Evolutionary conservation across 2,888 invertebrate species (phyloP), one percentile per base, ranked within the genome.

Genomic region (Drosophila percnosoma): DNA sequence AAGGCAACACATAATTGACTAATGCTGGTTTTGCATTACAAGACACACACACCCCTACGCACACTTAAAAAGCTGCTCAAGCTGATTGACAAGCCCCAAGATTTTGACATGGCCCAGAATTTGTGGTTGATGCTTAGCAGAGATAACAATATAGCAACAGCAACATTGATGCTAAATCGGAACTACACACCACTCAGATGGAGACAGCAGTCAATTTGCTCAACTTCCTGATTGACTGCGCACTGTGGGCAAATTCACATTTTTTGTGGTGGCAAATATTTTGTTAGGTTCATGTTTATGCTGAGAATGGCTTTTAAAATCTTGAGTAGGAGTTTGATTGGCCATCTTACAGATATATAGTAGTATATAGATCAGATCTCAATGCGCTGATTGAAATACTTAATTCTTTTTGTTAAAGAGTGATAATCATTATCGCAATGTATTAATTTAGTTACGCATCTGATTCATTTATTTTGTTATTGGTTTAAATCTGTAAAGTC

Each of bases 21-120:
- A 68, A 75, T 55, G 71, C 79, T 68, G 73, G 79, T 79, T 70
- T 79, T 73, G 60, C 76, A 76, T 79, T 79, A 79, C 79, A 79
- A 69, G 33, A 11, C 34, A 61, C n/a, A 67, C 70, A 70, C 36
- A 75, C 31, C 51, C 33, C 58, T 29, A 34, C 34, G n/a, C 21
- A 48, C 38, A 59, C 69, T 66, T 45, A 10, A 51, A 52, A 67
- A 53, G 58, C 51, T 55, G 42, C 55, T 63, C 66, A 75, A 63
- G 59, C 58, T 68, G 79, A 77, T 77, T 80, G 80, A 78, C 87
- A 80, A 75, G 80, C 52, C 52, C 24, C 57, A 55, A 59, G 68
- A 69, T 73, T 77, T 77, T 69, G 75, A 81, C 73, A 59, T 71
- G 71, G 38, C 68, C 60, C 51, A 65, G 66, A 73, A 58, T 68